Conservation (phyloP, 2,888 invertebrate species). For the Cheilosia vernalis region DNA sequence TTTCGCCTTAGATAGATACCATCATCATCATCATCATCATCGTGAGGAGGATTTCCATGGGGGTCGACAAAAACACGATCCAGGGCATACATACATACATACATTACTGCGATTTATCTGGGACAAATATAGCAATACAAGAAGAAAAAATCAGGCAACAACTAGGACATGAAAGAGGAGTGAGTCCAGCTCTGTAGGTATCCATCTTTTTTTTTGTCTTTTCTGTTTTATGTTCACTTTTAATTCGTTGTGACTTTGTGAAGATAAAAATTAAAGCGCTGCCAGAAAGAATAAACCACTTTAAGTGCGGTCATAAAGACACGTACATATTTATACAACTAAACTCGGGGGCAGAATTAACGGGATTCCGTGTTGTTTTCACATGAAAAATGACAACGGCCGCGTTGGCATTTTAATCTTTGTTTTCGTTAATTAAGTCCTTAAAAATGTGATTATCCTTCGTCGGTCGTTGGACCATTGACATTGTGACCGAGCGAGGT, state of each 20-base stretch:
- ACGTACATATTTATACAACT: slow-evolving; percentile 44
- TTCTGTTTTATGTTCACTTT: slow-evolving; percentile 48
- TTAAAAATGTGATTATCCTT: background rate
- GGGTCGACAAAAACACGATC: slow-evolving; percentile 19
- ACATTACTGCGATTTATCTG: slow-evolving; percentile 70
- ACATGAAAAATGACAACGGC: background rate
- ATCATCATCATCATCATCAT: slow-evolving; percentile 44
- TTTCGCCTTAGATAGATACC: slow-evolving; percentile 52
- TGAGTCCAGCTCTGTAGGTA: slow-evolving; percentile 35
- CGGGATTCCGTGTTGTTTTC: slow-evolving; percentile 24
- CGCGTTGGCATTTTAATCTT: slow-evolving; percentile 11
- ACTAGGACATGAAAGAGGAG: slow-evolving; percentile 38
- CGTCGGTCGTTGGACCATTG: background rate
- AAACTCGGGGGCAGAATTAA: slow-evolving; percentile 40
- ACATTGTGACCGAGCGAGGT: background rate
- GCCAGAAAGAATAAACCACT: slow-evolving; percentile 60
- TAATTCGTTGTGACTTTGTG: slow-evolving; percentile 68
- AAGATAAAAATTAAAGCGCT: slow-evolving; percentile 68
- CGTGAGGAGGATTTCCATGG: slow-evolving; percentile 33
- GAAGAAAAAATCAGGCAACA: background rate
- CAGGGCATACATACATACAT: slow-evolving; percentile 67
- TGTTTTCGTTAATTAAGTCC: slow-evolving; percentile 17
- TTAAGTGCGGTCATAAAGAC: slow-evolving; percentile 59
- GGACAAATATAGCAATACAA: slow-evolving; percentile 41
- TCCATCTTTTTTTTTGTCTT: background rate